A percentile compares a stretch with the other conserved stretches of the same genome.
phyloP scores from a whole-genome alignment of 2,113 vertebrate genomes.

The Oreochromis aureus region DNA sequence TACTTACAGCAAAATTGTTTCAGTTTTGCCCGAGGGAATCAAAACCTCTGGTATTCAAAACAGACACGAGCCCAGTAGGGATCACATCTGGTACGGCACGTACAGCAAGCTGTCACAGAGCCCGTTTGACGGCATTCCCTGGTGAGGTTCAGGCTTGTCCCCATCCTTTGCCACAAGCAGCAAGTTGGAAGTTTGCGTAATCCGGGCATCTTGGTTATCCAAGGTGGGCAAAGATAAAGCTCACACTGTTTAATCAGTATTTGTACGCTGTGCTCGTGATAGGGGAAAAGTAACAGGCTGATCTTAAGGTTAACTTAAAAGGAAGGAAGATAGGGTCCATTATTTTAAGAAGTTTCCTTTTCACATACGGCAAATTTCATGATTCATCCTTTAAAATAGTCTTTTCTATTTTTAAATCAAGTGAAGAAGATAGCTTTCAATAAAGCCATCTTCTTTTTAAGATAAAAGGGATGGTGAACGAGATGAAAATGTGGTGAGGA shows the following conservation, averaged over 20 bases:
- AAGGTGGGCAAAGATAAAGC: background rate
- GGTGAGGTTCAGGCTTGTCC: background rate
- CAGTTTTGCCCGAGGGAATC: background rate
- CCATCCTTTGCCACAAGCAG: background rate
- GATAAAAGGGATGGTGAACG: background rate
- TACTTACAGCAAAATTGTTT: background rate
- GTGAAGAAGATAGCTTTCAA: background rate
- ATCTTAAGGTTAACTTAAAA: background rate
- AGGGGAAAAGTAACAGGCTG: background rate
- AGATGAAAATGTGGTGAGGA: background rate
- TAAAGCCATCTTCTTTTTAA: background rate
- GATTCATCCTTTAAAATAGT: background rate
- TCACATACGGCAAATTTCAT: background rate
- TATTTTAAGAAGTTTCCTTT: background rate
- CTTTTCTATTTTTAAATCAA: background rate
- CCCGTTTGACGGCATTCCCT: constrained; percentile 8
- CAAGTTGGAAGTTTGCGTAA: background rate
- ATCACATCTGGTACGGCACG: background rate
- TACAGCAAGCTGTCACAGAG: background rate
- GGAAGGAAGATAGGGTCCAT: background rate
- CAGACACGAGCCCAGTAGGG: background rate
- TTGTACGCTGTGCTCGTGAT: background rate
- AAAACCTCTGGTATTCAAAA: background rate
- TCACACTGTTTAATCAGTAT: background rate
- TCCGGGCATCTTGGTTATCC: background rate